Conservation (phyloP, 1,140 invertebrate genomes). For the Dreissena rostriformis region DNA sequence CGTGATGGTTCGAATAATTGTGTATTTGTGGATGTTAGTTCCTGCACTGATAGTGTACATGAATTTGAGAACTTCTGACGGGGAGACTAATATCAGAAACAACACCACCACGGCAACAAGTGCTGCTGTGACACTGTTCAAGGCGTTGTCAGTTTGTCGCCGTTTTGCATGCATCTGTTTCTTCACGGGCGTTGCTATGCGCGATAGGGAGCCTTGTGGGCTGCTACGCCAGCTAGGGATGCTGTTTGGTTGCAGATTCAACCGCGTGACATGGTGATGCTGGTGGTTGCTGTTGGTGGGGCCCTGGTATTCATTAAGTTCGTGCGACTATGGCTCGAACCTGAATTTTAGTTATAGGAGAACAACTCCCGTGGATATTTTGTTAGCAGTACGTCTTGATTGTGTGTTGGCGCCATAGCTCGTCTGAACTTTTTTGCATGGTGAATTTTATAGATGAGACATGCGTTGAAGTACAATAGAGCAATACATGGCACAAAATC, state of each 20-base stretch:
- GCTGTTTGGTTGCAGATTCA: slow-evolving; percentile 7
- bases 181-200: slow-evolving; percentile 33
- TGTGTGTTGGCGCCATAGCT: slow-evolving; percentile 68
- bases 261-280: background rate
- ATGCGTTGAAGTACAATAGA: slow-evolving; percentile 76
- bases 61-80: slow-evolving; percentile 78
- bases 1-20: slow-evolving; percentile 73
- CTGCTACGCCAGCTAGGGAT: slow-evolving; percentile 31
- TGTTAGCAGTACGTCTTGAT: slow-evolving; percentile 30
- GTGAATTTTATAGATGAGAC: slow-evolving; percentile 76
- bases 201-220: slow-evolving; percentile 1
- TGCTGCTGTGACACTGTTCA: slow-evolving; percentile 79
- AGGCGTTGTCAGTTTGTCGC: slow-evolving; percentile 68
- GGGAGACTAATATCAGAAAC: slow-evolving; percentile 79
- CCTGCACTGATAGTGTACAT: slow-evolving; percentile 50
- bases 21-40: slow-evolving; percentile 42
- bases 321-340: no score
- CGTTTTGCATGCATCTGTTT: slow-evolving; percentile 39
- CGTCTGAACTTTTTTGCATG: slow-evolving; percentile 71
- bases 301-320: no score
- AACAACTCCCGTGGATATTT: slow-evolving; percentile 51
- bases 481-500: slow-evolving; percentile 76
- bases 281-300: no score
- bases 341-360: slow-evolving; percentile 42
- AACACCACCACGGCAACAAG: slow-evolving; percentile 78